A percentile compares a stretch with the other conserved stretches of the same genome.
Conservation (phyloP, 2,113 vertebrate species). For the Gambusia affinis region DNA sequence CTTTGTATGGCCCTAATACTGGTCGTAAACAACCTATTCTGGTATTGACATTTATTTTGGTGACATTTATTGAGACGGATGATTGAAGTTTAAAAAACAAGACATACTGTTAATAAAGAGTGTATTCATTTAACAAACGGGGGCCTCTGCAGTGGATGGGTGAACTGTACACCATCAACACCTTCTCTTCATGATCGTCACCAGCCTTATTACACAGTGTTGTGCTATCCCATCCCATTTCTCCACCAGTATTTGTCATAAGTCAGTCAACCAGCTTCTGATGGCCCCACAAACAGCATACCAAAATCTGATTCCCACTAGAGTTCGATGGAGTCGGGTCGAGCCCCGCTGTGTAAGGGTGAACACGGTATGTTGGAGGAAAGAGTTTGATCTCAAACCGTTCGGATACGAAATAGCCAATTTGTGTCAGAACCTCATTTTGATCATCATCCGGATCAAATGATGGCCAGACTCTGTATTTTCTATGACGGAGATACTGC, state of each 20-base stretch:
- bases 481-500: neutral
- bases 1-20: too few relatives aligned
- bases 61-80: neutral
- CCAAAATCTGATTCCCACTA: neutral
- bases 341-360: too few relatives aligned
- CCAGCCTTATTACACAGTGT: neutral
- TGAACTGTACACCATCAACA: neutral
- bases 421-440: too few relatives aligned
- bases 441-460: too few relatives aligned
- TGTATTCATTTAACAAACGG: neutral
- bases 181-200: neutral
- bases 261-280: neutral
- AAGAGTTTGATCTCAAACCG: too few relatives aligned
- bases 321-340: too few relatives aligned
- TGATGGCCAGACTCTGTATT: too few relatives aligned
- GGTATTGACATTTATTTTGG: neutral
- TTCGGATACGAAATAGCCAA: too few relatives aligned
- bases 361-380: too few relatives aligned
- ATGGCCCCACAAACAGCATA: neutral
- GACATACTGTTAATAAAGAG: neutral
- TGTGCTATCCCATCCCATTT: neutral
- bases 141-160: neutral
- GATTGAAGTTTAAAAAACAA: neutral
- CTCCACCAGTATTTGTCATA: neutral
- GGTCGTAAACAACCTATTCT: neutral